Evolutionary conservation across 2,797 vertebrate genomes (phyloP).

Genomic region (Tolypeutes matacus): DNA sequence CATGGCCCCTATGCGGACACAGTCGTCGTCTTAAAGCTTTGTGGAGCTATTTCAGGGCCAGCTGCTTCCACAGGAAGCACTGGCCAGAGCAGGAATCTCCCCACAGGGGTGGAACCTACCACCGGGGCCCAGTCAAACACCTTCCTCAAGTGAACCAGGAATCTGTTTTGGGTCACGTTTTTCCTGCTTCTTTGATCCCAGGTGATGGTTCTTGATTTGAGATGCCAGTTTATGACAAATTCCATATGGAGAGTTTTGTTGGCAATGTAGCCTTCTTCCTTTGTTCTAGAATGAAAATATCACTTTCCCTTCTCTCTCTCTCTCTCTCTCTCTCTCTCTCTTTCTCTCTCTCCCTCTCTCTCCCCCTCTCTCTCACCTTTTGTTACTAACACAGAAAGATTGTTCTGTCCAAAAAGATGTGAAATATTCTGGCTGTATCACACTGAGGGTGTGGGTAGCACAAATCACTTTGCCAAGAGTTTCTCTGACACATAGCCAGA

Average conservation of each 20-base stretch:
- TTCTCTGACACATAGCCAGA: slow-evolving; percentile 81
- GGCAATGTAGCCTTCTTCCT: not conserved
- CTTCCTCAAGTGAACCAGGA: not conserved
- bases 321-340: not conserved
- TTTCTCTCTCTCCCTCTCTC: not conserved
- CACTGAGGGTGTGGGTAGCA: slow-evolving; percentile 77
- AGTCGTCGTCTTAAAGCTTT: not conserved
- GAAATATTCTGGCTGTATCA: slow-evolving; percentile 82
- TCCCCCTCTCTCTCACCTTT: slow-evolving; percentile 50
- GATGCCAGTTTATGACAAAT: slow-evolving; percentile 56
- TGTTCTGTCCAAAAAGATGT: slow-evolving; percentile 76
- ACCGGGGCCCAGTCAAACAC: rapidly evolving
- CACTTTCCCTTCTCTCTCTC: slow-evolving; percentile 46
- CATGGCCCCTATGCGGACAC: too few species aligned
- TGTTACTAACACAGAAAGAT: slow-evolving; percentile 76
- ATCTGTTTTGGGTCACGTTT: not conserved
- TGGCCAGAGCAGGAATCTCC: not conserved
- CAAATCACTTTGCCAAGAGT: slow-evolving; percentile 86
- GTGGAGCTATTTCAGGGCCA: not conserved
- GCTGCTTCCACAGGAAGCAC: not conserved
- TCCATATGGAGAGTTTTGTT: slow-evolving; percentile 51
- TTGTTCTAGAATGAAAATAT: slow-evolving; percentile 63
- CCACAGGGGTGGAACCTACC: not conserved
- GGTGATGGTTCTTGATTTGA: slow-evolving; percentile 67
- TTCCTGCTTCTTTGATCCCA: not conserved